Evolutionary conservation across 2,888 invertebrate genomes (phyloP), one percentile per base, ranked within the genome.

Genomic region (Selenia dentaria): DNA sequence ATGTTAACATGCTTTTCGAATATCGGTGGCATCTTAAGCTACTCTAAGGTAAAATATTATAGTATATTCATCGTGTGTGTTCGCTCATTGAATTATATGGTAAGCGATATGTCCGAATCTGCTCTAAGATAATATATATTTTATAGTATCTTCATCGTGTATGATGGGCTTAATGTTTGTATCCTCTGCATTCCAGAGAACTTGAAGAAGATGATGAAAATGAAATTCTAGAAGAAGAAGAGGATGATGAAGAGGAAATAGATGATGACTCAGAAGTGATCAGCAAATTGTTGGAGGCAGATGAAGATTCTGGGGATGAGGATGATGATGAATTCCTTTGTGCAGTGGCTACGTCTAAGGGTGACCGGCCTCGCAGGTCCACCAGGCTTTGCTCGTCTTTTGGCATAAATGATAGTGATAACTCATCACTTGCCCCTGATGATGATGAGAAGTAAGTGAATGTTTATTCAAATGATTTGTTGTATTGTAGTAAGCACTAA

Each of bases 231-330:
- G 61, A 63, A 37, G 69, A 69, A 29, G 77, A 78, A n/a, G 69
- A 69, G 28, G 77, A 78, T n/a, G 76, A 70, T 32, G 69, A 79
- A 24, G 81, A 79, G 24, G 37, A 33, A 28, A 63, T 80, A 8
- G 79, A 88, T 57, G 87, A 87, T 64, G 86, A 85, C 31, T 75
- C 81, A 0, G 84, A 84, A 45, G 82, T 86, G 3, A 85, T 87
- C 53, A 84, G 80, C 57, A 85, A 85, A 50, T 61, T 87, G n/a
- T 54, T 83, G 9, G 82, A 87, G 41, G 85, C 78, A 0, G 87
- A 87, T 26, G 82, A 79, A 32, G 76, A 73, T 28, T 63, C 71
- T 0, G 63, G 48, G 16, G 66, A 65, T 1, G 79, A 80, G 29
- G 70, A 68, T 6, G 81, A 81, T 59, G 84, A 83, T 9, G 84